Evolutionary conservation across 1,140 invertebrate genomes (phyloP).

Genomic region (Anastatus disparis): DNA sequence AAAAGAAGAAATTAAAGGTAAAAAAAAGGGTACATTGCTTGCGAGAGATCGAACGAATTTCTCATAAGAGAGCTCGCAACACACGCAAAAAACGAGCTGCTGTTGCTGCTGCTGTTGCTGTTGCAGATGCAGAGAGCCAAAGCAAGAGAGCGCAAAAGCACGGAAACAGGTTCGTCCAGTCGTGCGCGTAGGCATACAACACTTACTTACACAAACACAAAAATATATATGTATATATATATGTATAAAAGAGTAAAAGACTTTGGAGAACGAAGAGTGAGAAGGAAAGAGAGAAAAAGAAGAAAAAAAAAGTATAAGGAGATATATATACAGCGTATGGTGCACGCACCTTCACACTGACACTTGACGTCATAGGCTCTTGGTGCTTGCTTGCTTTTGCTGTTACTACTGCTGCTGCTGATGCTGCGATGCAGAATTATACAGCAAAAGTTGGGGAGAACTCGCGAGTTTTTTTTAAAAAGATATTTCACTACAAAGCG

Average conservation of each 20-base stretch:
- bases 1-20: no score
- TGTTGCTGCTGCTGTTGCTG: not conserved
- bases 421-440: no score
- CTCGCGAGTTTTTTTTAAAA: no score
- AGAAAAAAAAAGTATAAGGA: no score
- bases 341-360: conserved; percentile 2
- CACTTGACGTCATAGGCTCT: conserved; percentile 27
- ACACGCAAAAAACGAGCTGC: conserved; percentile 14
- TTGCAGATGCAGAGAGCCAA: not conserved
- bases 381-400: no score
- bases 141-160: conserved; percentile 12
- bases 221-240: not conserved
- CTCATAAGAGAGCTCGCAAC: conserved; percentile 1
- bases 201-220: not conserved
- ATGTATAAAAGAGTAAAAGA: not conserved
- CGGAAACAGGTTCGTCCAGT: conserved; percentile 41
- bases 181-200: not conserved
- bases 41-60: conserved; percentile 9
- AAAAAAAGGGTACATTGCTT: not conserved
- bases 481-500: no score
- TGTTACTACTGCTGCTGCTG: no score
- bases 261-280: not conserved
- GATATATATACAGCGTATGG: no score
- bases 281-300: no score
- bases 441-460: no score